Evolutionary conservation across 30 jellyfish, hydroid and myxozoan species (phyloP), one percentile per base, ranked within the genome.

Genomic region (Cassiopea xamachana): DNA sequence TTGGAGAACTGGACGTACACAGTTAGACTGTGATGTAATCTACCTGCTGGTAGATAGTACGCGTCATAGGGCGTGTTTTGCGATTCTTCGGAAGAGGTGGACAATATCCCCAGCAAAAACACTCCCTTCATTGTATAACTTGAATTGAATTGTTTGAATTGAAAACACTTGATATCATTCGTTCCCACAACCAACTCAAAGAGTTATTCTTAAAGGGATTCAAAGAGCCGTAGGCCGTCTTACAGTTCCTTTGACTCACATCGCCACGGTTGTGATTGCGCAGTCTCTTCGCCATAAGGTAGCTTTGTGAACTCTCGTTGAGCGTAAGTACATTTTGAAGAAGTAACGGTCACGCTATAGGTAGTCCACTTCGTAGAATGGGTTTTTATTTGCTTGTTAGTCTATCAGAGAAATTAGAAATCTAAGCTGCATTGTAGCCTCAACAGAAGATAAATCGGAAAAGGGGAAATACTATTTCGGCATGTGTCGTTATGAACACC

Each of bases 131-230:
- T 43, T 78, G 69, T 60, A 1, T 44, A 3, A 48, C 51, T 39
- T 16, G n/a, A n/a, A n/a, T n/a, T n/a, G n/a, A n/a, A n/a, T n/a
- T n/a, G 87, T 78, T 78, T 78, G 18, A 48, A 78, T 50, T 43
- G 74, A 50, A 49, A 78, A 78, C 87, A 78, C 71, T 18, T 14
- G 60, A 39, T 51, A 48, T 48, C 87, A 70, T 27, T 48, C 87
- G 27, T 78, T 78, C 87, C 71, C 87, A 78, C 75, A 71, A 2
- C 80, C 80, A 71, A 71, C n/a, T 71, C n/a, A 71, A 71, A 71
- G 80, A 71, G 58, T 10, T 18, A 8, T 71, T 18, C 27, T 71
- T 1, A 71, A 71, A 71, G 2, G n/a, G 80, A 43, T 18, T 71
- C 80, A 71, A 71, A 18, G 55, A 27, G 80, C 80, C 80, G 50